phyloP scores from a whole-genome alignment of 2,113 vertebrate species.

The Malurus cyaneus region DNA sequence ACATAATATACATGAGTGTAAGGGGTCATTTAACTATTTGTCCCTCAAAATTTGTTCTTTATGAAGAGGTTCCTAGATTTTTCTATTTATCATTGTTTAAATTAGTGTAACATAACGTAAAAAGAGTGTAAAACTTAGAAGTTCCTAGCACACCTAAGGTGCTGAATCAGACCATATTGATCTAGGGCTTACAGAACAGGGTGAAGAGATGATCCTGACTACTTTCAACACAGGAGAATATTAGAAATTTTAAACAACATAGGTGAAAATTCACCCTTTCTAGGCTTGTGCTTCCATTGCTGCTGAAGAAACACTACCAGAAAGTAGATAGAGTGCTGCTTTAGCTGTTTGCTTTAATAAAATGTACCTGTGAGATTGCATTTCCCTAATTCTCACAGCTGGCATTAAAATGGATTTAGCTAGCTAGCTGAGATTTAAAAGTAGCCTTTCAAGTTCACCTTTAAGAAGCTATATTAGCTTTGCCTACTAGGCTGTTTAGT shows the following conservation, averaged over 20 bases:
- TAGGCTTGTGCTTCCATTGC: background rate
- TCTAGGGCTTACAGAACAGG: background rate
- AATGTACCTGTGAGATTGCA: constrained; percentile 3
- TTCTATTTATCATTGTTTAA: background rate
- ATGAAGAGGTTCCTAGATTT: background rate
- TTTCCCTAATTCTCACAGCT: constrained; percentile 34
- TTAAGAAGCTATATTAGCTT: constrained; percentile 50
- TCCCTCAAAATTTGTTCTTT: background rate
- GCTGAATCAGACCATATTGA: background rate
- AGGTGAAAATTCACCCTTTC: background rate
- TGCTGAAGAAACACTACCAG: background rate
- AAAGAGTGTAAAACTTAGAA: background rate
- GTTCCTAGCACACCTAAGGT: background rate
- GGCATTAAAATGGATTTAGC: constrained; percentile 18
- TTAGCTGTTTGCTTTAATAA: constrained; percentile 20
- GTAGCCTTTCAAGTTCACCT: constrained; percentile 62
- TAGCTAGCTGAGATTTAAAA: constrained; percentile 40
- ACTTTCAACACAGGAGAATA: background rate
- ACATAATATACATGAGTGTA: background rate
- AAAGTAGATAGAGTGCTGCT: background rate
- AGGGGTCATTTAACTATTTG: background rate
- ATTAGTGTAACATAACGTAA: background rate
- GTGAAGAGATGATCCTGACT: background rate
- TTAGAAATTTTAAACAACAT: background rate
- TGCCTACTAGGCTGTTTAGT: constrained; percentile 42